These are phyloP conservation scores for Brachynemurus nebulosus DNA, from an alignment of 2,888 invertebrate genomes.

Conservation along the genomic window DNA sequence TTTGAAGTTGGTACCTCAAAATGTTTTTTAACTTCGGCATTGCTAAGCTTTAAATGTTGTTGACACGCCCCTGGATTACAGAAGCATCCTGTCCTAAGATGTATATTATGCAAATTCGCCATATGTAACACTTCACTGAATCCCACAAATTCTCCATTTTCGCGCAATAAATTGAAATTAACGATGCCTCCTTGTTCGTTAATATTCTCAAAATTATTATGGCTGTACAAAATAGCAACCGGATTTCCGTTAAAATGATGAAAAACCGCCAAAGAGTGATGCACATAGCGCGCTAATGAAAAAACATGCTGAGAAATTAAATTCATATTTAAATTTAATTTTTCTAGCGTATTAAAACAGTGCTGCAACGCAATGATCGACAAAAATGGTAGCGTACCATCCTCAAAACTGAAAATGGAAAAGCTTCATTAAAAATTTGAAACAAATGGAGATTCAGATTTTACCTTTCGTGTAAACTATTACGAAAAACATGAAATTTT, in stretches of 20 bases:
- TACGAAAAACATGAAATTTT: constrained; percentile 56
- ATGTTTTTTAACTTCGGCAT: constrained; percentile 57
- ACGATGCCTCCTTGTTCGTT: constrained; percentile 70
- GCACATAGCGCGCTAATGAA: constrained; percentile 58
- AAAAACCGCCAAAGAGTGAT: constrained; percentile 43
- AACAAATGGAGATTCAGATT: constrained; percentile 8
- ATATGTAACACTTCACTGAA: constrained; percentile 85
- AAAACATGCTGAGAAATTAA: constrained; percentile 61
- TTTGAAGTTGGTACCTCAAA: constrained; percentile 41
- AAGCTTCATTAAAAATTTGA: constrained; percentile 5
- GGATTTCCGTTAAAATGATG: constrained; percentile 59
- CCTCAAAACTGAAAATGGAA: constrained; percentile 63
- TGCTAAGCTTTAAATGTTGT: constrained; percentile 52
- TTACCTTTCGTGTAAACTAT: constrained; percentile 58
- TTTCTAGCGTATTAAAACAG: constrained; percentile 63
- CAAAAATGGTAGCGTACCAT: constrained; percentile 82
- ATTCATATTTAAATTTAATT: constrained; percentile 48
- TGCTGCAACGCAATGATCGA: constrained; percentile 68
- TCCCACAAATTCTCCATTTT: constrained; percentile 68
- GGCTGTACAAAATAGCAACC: constrained; percentile 58
- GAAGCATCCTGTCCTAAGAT: constrained; percentile 86
- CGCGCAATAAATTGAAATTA: constrained; percentile 72
- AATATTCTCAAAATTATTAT: constrained; percentile 48
- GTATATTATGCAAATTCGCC: constrained; percentile 73
- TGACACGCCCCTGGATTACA: constrained; percentile 96